phyloP scores from a whole-genome alignment of 92 coral and sea anemone species.

The Siderastrea siderea region DNA sequence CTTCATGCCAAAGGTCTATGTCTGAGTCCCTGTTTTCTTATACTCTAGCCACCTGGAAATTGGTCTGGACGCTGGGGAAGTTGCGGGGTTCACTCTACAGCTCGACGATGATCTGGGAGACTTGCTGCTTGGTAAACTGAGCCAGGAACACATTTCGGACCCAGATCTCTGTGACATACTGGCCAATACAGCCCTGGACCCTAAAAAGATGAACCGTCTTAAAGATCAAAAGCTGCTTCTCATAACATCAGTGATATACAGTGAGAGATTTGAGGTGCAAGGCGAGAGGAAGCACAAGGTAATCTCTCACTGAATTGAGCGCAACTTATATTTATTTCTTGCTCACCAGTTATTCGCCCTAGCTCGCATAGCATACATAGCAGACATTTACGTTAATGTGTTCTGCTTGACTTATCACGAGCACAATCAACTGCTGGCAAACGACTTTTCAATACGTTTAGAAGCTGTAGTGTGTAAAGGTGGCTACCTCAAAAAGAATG shows the following conservation, averaged over 20 bases:
- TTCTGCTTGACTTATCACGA: no score
- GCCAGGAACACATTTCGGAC: conserved; percentile 56
- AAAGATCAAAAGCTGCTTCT: conserved; percentile 35
- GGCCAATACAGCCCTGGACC: conserved; percentile 34
- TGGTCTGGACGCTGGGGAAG: not conserved
- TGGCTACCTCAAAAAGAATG: no score
- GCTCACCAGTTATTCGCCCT: no score
- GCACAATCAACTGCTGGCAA: no score
- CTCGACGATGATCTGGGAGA: conserved; percentile 26
- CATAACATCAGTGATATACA: conserved; percentile 68
- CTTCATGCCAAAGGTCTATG: no score
- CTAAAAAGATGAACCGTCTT: conserved; percentile 45
- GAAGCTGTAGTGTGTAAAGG: no score
- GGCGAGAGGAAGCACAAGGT: conserved; percentile 25
- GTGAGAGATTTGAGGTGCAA: conserved; percentile 49
- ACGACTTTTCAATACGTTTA: no score
- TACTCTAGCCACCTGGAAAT: not conserved
- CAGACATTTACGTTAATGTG: no score
- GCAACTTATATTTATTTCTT: no score
- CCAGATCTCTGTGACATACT: conserved; percentile 55
- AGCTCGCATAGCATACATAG: no score
- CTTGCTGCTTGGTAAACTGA: conserved; percentile 62
- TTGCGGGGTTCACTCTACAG: not conserved
- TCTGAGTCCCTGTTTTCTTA: not conserved
- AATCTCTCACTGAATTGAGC: not conserved